Evolutionary conservation across 2,113 vertebrate species (phyloP).

Genomic region (Casuarius casuarius): DNA sequence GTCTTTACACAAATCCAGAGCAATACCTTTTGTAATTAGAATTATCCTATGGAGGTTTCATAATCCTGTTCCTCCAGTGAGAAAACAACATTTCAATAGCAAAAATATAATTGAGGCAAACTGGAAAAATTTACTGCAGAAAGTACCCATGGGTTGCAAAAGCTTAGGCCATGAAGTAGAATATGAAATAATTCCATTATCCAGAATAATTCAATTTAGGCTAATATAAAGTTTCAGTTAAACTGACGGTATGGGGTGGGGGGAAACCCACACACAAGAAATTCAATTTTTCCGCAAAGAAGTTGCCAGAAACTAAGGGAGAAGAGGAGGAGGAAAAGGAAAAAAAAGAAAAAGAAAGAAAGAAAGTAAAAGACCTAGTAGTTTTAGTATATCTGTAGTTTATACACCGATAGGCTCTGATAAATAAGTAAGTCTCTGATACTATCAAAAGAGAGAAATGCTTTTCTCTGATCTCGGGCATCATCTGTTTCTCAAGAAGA

Average conservation of each 20-base stretch:
- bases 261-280: not conserved
- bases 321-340: too few relatives aligned
- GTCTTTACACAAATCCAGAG: not conserved
- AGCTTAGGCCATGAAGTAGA: too few relatives aligned
- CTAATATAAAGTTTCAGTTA: not conserved
- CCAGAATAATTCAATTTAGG: not conserved
- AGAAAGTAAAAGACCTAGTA: not conserved
- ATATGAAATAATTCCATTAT: not conserved
- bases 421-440: too few relatives aligned
- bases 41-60: not conserved
- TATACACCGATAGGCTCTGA: too few relatives aligned
- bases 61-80: not conserved
- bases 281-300: not conserved
- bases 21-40: not conserved
- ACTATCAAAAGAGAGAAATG: rapidly evolving
- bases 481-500: not conserved
- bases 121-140: not conserved
- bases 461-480: too few relatives aligned
- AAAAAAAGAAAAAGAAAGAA: too few relatives aligned
- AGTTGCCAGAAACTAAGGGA: not conserved
- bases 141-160: not conserved
- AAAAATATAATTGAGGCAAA: not conserved
- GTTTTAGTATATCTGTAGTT: not conserved
- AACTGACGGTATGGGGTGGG: not conserved
- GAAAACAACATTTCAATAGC: not conserved